These are phyloP conservation scores for Eurytoma californica DNA, from an alignment of 2,888 invertebrate genomes.

Conservation along the genomic window DNA sequence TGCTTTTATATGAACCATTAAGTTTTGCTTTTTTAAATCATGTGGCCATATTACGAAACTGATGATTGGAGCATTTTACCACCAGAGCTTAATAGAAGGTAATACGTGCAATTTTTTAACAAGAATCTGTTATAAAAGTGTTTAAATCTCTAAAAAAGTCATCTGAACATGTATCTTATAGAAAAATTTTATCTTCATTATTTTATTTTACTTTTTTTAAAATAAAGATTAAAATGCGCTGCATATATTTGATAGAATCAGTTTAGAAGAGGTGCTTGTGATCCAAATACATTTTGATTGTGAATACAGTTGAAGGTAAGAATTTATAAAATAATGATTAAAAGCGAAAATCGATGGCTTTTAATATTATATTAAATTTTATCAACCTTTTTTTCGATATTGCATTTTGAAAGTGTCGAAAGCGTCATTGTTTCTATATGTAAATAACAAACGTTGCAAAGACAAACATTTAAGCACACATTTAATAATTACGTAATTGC, in stretches of 20 bases:
- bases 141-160: not conserved
- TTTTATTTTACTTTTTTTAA: not conserved
- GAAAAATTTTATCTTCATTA: constrained; percentile 15
- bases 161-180: not conserved
- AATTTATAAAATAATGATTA: not conserved
- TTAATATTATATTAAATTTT: too few species aligned
- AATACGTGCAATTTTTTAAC: constrained; percentile 61
- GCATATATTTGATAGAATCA: not conserved
- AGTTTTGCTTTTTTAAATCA: constrained; percentile 62
- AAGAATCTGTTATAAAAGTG: not conserved
- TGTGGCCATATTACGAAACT: constrained; percentile 82
- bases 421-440: not conserved
- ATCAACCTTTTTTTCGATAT: not conserved
- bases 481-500: not conserved
- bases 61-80: constrained; percentile 91
- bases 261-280: not conserved
- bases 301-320: constrained; percentile 1
- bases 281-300: not conserved
- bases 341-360: not conserved
- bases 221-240: not conserved
- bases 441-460: constrained; percentile 23
- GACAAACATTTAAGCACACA: constrained; percentile 12
- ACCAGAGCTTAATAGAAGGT: constrained; percentile 91
- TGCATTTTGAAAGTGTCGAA: constrained; percentile 3
- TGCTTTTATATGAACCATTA: constrained; percentile 23